These are phyloP conservation scores for Epicauta chinensis DNA, from an alignment of 1,140 invertebrate genomes.

Conservation along the genomic window DNA sequence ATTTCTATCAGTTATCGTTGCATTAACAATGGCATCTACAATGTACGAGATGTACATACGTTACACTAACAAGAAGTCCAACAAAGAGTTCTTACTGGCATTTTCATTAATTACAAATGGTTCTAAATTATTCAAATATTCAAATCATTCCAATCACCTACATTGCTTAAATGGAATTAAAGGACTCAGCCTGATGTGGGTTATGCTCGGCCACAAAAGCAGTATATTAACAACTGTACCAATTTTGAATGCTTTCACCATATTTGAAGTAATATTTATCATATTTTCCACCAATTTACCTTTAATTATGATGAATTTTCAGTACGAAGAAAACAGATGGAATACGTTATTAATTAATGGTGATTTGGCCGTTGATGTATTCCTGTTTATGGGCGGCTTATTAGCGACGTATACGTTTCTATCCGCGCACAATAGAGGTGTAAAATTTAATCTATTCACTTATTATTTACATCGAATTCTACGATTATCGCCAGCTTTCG, in stretches of 20 bases:
- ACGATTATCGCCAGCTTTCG: constrained; percentile 45
- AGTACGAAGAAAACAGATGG: constrained; percentile 10
- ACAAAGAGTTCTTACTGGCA: constrained; percentile 26
- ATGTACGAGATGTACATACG: too few species aligned
- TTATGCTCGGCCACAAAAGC: constrained; percentile 51
- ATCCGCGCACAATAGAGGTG: constrained; percentile 41
- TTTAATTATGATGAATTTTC: constrained; percentile 37
- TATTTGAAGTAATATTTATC: neutral
- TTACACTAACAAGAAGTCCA: constrained; percentile 10
- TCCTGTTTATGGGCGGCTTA: constrained; percentile 51
- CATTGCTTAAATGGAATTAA: constrained; percentile 51
- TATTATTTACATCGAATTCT: constrained; percentile 25
- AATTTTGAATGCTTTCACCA: neutral
- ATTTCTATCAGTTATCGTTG: too few species aligned
- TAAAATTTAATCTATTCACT: constrained; percentile 27
- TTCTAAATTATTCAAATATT: constrained; percentile 33
- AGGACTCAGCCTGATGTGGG: constrained; percentile 56
- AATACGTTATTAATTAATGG: constrained; percentile 39
- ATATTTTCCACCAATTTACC: neutral
- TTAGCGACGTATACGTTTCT: constrained; percentile 50
- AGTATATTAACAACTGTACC: neutral
- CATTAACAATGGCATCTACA: too few species aligned
- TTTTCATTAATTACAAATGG: constrained; percentile 43
- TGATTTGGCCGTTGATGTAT: constrained; percentile 49
- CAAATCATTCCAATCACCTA: constrained; percentile 31